Evolutionary conservation across 2,888 invertebrate species (phyloP), one percentile per base, ranked within the genome.

Genomic region (Heteropelma amictum): DNA sequence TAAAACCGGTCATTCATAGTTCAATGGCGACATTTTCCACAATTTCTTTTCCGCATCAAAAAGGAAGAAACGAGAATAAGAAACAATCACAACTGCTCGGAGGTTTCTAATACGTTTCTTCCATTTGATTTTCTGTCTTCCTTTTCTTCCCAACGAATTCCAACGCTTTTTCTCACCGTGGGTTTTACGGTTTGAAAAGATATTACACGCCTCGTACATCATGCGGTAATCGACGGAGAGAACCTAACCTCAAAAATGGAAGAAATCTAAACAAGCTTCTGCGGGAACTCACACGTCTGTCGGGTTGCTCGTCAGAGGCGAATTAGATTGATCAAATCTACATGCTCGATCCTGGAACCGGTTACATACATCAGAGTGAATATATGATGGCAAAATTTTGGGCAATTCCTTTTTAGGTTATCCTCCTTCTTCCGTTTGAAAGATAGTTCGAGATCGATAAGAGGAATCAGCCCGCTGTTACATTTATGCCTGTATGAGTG

Each of bases 141-240:
- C 17, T 49, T n/a, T 28, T 42, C 10, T 45, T 40, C 7, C 42
- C 7, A 33, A 17, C 14, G 30, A 40, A 58, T 26, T 47, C 56
- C 51, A 28, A 28, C 28, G 26, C 40, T 10, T 14, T 64, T 33
- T n/a, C n/a, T n/a, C 28, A 51, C n/a, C 63, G 56, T 33, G 61
- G 58, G 26, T 21, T 35, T 21, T 45, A 1, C 45, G 7, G 65
- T 30, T 30, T 17, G n/a, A n/a, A 64, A 38, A 21, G 56, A 56
- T 21, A 26, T 56, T 49, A 63, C 54, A 40, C 45, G 49, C 35
- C 61, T 33, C 49, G 49, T 58, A 5, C 45, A 21, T 35, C 51
- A 53, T 21, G 17, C 35, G 60, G n/a, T 60, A 69, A 51, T 58
- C 58, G 30, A 21, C 49, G n/a, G 12, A 35, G 14, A 30, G 49